Percentiles rank a stretch among this genome's conserved stretches.
These are phyloP conservation scores for Drosophila algonquin DNA, from an alignment of 2,888 invertebrate genomes.

Conservation along the genomic window DNA sequence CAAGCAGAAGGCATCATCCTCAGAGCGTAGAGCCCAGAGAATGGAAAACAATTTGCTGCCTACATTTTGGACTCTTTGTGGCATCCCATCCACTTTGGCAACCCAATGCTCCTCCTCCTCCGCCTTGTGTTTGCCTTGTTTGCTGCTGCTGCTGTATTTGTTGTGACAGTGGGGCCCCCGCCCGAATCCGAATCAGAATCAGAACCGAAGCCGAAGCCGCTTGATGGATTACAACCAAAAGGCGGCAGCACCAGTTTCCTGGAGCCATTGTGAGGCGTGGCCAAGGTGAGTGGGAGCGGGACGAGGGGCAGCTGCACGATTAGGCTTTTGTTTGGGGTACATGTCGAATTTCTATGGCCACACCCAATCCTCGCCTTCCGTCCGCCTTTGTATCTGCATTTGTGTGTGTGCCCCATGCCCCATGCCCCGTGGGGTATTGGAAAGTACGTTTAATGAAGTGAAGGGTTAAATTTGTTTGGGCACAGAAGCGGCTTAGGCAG, in stretches of 20 bases:
- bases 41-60: constrained; percentile 73
- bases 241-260: constrained; percentile 54
- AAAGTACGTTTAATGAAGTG: constrained; percentile 78
- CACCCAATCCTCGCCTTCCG: constrained; percentile 50
- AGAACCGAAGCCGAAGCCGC: constrained; percentile 51
- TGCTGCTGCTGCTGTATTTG: constrained; percentile 33
- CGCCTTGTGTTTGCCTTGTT: constrained; percentile 5
- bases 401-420: constrained; percentile 33
- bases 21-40: constrained; percentile 27
- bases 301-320: constrained; percentile 66
- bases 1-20: background rate
- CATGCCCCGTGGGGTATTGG: constrained; percentile 52
- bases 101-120: constrained; percentile 8
- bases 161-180: constrained; percentile 49
- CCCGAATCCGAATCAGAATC: constrained; percentile 36
- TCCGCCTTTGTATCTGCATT: constrained; percentile 63
- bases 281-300: constrained; percentile 14
- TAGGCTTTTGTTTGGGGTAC: constrained; percentile 76
- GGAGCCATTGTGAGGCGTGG: constrained; percentile 50
- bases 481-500: constrained; percentile 53
- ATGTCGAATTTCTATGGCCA: constrained; percentile 74
- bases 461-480: constrained; percentile 70
- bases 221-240: constrained; percentile 78
- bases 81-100: constrained; percentile 18
- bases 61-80: constrained; percentile 42